These are phyloP conservation scores for Betta splendens DNA, from an alignment of 2,797 vertebrate genomes.

Conservation along the genomic window DNA sequence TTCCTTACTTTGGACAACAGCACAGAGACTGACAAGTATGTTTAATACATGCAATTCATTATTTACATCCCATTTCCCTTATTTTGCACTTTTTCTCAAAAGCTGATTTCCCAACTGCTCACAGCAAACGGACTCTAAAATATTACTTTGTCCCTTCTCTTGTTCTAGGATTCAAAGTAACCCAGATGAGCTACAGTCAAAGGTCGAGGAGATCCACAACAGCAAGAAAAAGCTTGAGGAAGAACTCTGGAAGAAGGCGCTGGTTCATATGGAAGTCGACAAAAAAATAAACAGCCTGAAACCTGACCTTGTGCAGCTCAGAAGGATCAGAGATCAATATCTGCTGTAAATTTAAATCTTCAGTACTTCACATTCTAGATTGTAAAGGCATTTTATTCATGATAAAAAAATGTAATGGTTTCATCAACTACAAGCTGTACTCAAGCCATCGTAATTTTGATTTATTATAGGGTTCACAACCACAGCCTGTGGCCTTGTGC, in stretches of 20 bases:
- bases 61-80: not conserved
- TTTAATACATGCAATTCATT: not conserved
- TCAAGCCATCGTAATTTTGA: too few species aligned
- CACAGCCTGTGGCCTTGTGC: too few species aligned
- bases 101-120: too few species aligned
- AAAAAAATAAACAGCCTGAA: slow-evolving; percentile 91
- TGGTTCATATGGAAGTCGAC: slow-evolving; percentile 90
- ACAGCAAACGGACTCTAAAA: not conserved
- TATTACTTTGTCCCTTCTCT: not conserved
- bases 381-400: not conserved
- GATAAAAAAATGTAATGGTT: too few species aligned
- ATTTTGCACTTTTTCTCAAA: too few species aligned
- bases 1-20: slow-evolving; percentile 87
- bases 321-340: slow-evolving; percentile 92
- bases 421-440: not conserved
- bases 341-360: slow-evolving; percentile 82
- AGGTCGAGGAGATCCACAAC: slow-evolving; percentile 90
- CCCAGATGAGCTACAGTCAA: slow-evolving; percentile 88
- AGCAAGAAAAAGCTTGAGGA: slow-evolving; percentile 92
- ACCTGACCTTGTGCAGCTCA: slow-evolving; percentile 91
- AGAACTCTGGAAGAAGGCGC: slow-evolving; percentile 87
- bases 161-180: slow-evolving; percentile 85
- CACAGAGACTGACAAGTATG: slow-evolving; percentile 88
- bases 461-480: too few species aligned
- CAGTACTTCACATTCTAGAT: not conserved